A percentile compares a stretch with the other conserved stretches of the same genome.
Conservation (phyloP, 2,113 vertebrate genomes). For the Gambusia affinis region DNA sequence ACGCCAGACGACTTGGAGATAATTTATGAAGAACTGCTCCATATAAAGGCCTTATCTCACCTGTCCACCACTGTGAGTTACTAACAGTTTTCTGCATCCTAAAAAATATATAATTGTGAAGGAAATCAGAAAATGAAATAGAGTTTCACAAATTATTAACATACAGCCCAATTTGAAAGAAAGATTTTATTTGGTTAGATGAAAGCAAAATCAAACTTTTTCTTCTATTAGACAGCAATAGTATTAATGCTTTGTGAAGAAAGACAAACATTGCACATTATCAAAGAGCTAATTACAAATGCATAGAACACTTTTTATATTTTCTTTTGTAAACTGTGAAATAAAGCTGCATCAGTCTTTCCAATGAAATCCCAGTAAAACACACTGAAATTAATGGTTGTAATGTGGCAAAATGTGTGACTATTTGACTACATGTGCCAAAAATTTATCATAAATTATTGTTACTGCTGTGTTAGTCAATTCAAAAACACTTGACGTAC, state of each 20-base stretch:
- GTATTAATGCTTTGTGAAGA: too few relatives aligned
- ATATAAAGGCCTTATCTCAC: slow-evolving; percentile 97
- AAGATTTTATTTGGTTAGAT: too few relatives aligned
- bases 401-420: too few relatives aligned
- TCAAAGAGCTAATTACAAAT: not conserved
- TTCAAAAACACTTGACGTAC: not conserved
- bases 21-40: slow-evolving; percentile 96
- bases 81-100: not conserved
- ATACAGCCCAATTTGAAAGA: too few relatives aligned
- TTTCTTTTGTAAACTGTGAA: not conserved
- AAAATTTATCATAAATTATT: not conserved
- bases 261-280: too few relatives aligned
- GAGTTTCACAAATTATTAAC: too few relatives aligned
- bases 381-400: too few relatives aligned
- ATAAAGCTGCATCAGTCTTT: too few relatives aligned
- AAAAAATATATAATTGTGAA: not conserved
- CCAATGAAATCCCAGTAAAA: too few relatives aligned
- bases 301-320: not conserved
- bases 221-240: too few relatives aligned
- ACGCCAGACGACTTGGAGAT: slow-evolving; percentile 94
- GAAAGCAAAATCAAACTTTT: too few relatives aligned
- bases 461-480: not conserved
- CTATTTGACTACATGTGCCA: not conserved
- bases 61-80: slow-evolving; percentile 93
- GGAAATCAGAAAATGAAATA: too few relatives aligned